Conservation (phyloP, 2,797 vertebrate genomes). For the Eurystomus glaucurus region DNA sequence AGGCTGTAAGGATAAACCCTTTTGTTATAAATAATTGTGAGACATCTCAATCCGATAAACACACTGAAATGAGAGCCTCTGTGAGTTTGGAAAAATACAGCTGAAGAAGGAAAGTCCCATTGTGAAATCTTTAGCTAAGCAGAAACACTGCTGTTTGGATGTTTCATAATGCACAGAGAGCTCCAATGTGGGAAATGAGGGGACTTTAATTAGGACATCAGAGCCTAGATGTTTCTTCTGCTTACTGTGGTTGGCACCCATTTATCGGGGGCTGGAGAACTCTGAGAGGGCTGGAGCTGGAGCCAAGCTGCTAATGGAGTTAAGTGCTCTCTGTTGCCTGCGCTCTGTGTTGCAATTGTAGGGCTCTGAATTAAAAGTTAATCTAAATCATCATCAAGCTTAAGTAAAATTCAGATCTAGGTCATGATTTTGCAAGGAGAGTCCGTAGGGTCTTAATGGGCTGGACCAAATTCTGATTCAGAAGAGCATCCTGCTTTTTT, state of each 20-base stretch:
- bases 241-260: background rate
- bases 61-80: constrained; percentile 18
- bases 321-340: background rate
- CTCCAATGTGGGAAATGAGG: background rate
- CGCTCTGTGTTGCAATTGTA: background rate
- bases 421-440: background rate
- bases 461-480: background rate
- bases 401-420: background rate
- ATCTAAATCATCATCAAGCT: background rate
- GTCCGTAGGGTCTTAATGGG: background rate
- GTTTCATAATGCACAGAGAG: constrained; percentile 13
- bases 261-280: fast-evolving
- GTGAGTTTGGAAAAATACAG: constrained; percentile 58
- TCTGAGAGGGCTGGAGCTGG: background rate
- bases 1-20: constrained; percentile 4
- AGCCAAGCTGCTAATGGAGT: background rate
- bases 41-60: constrained; percentile 43
- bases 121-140: constrained; percentile 59
- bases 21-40: constrained; percentile 13
- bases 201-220: constrained; percentile 24
- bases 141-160: background rate
- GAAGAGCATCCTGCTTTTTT: background rate
- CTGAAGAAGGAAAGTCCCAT: constrained; percentile 21
- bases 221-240: background rate
- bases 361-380: background rate